Conservation (phyloP, 2,113 vertebrate genomes). For the Antechinus flavipes region DNA sequence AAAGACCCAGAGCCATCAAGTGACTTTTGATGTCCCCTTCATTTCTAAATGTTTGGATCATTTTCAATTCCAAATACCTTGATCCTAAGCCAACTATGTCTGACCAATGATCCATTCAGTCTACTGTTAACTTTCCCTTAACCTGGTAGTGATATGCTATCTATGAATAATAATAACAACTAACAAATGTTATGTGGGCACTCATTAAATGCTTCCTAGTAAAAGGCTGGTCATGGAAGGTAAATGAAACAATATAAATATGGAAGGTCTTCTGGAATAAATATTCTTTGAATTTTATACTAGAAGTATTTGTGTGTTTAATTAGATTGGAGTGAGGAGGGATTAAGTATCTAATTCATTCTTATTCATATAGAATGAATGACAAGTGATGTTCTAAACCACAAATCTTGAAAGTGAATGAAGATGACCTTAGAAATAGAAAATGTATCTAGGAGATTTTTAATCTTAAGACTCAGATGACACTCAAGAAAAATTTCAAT, state of each 20-base stretch:
- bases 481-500: background rate
- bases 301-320: background rate
- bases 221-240: background rate
- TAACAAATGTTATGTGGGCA: background rate
- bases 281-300: background rate
- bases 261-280: background rate
- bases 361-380: background rate
- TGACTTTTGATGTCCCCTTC: too few relatives aligned
- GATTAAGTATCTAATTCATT: background rate
- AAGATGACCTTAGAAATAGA: slow-evolving; percentile 3
- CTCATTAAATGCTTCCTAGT: background rate
- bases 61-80: background rate
- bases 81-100: background rate
- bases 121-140: background rate
- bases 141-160: background rate
- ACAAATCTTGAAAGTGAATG: slow-evolving; percentile 22
- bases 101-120: background rate
- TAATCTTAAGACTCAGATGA: slow-evolving; percentile 13
- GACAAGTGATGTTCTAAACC: slow-evolving; percentile 17
- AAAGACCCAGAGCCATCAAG: background rate
- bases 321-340: too few relatives aligned
- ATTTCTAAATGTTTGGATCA: background rate
- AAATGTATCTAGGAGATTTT: slow-evolving; percentile 19
- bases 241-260: background rate
- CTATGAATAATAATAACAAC: background rate